Evolutionary conservation across 2,888 invertebrate species (phyloP), one percentile per base, ranked within the genome.

Genomic region (Drosophila neotestacea): DNA sequence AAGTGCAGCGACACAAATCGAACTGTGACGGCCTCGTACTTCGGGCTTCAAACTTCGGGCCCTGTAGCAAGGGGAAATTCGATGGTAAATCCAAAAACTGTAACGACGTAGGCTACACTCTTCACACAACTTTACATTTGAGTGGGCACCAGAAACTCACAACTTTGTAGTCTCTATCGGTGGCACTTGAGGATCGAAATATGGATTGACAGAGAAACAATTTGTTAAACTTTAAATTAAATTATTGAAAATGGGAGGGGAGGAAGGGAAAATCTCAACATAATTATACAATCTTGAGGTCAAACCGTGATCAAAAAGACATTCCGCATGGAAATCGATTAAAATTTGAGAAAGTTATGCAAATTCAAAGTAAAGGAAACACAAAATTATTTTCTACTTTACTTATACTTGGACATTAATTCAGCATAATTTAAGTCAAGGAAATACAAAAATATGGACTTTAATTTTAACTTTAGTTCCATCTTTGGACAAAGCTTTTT

Each of bases 1-100:
- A 87, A 81, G 83, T 83, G 73, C 77, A 70, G 69, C 88, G 83
- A 74, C 79, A 74, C 59, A 47, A 52, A 61, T 51, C 70, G 64
- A 64, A 69, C 68, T 52, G 60, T 55, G 52, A 61, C 39, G 36
- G 44, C 52, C 47, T 58, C 16, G 56, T 55, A 32, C 11, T n/a
- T 16, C 22, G 22, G 6, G 6, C 32, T 22, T 22, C 2, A 3
- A 3, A 3, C 22, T 22, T 34, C n/a, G 9, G 32, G 55, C 55
- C 34, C 42, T 55, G 5, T 5, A n/a, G n/a, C 9, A 9, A 22
- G 22, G 39, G 32, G 38, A 22, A 10, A 54, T 38, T 28, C 32
- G 42, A 56, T 60, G 44, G 60, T 39, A 39, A 52, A 39, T 22
- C 30, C 41, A 55, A 48, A 42, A 69, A 55, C 44, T 42, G 41